Evolutionary conservation across 2,888 invertebrate species (phyloP), one percentile per base, ranked within the genome.

Genomic region (Chrysolina haemoptera): DNA sequence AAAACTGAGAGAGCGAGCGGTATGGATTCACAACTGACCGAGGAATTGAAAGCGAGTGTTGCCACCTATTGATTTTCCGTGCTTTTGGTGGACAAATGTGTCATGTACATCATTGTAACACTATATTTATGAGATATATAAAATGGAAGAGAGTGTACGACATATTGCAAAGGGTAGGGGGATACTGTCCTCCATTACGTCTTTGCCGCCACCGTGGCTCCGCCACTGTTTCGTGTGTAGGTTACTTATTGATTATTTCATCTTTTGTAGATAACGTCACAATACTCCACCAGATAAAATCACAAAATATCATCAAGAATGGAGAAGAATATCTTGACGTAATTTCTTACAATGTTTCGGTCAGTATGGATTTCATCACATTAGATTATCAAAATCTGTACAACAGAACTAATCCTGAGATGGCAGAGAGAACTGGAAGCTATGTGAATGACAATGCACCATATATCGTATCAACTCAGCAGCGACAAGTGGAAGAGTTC

Each of bases 341-440:
- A 59, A 22, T 10, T 12, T 59, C 59, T 27, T 59, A 59, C 27
- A 22, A 27, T 27, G 59, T 59, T 27, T n/a, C 59, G 27, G 27
- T 27, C 14, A 11, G 8, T n/a, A 12, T 59, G n/a, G 59, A 59
- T 8, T 8, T 27, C 59, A 59, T 59, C 59, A 27, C 27, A 4
- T 59, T 59, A 6, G 59, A 59, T 27, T 59, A 27, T n/a, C 59
- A 59, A 59, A 59, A 59, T 59, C 22, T 59, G 1, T 59, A n/a
- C 27, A 27, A 59, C 16, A 27, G 59, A 59, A 59, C 22, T 2
- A 27, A 59, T 27, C 59, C 59, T n/a, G 59, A 59, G 27, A 14
- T 27, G 27, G 59, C 59, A 59, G 8, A 27, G 14, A 59, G 59
- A 10, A 9, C 59, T 27, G n/a, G 22, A n/a, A n/a, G 59, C 1